These are phyloP conservation scores for Bombus pascuorum DNA, from an alignment of 1,140 invertebrate genomes.

Conservation along the genomic window DNA sequence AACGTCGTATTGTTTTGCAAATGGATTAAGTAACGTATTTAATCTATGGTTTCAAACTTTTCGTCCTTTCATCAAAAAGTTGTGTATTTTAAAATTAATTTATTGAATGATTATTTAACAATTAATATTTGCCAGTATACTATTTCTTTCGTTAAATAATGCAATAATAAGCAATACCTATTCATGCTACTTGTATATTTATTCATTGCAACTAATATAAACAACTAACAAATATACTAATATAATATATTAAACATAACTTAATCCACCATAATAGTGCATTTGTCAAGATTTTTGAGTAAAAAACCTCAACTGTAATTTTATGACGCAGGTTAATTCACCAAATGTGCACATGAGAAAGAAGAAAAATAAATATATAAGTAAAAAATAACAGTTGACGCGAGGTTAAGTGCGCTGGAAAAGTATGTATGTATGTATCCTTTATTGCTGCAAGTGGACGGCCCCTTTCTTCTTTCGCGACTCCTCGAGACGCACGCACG, in stretches of 20 bases:
- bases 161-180: too few species aligned
- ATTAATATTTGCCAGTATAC: background rate
- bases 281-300: background rate
- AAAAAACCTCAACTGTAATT: background rate
- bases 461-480: constrained; percentile 7
- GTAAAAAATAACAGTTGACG: background rate
- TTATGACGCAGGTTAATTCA: background rate
- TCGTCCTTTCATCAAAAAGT: background rate
- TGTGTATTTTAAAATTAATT: background rate
- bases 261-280: background rate
- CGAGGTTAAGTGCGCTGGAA: background rate
- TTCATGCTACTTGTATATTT: too few species aligned
- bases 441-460: constrained; percentile 4
- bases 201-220: too few species aligned
- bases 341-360: background rate
- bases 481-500: constrained; percentile 56
- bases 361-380: background rate
- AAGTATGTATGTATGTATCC: constrained; percentile 14
- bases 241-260: too few species aligned
- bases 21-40: background rate
- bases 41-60: background rate
- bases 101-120: background rate
- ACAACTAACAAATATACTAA: too few species aligned
- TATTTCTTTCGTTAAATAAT: too few species aligned
- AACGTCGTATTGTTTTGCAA: background rate